Evolutionary conservation across 2,113 vertebrate genomes (phyloP), one percentile per base, ranked within the genome.

Genomic region (Hippocampus guttulatus): DNA sequence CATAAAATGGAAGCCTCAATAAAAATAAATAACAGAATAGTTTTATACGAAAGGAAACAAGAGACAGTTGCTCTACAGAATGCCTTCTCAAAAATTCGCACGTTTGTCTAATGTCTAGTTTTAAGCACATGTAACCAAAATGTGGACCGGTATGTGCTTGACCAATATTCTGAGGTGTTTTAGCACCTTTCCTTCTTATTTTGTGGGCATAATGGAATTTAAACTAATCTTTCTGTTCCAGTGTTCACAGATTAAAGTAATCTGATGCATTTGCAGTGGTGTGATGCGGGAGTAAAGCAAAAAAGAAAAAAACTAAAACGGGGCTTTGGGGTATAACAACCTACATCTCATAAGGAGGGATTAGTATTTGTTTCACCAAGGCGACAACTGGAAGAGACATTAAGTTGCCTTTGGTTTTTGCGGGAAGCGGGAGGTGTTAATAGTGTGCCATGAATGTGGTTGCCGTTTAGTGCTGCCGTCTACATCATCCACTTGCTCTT

Each of bases 191-290:
- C 58, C 58, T 43, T n/a, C 10, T 43, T 64, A 43, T 88, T 79
- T 80, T 77, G 67, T 76, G 78, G 85, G 75, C 74, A 73, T 86
- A 84, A 87, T 38, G 85, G 81, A 88, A 69, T 73, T 87, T 89
- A 87, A 87, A 88, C 82, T 90, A 89, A 91, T 90, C 88, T 89
- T 84, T 88, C 80, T 86, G 81, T 86, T 84, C 74, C 87, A 85
- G 82, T 89, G 84, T 89, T 88, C 80, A 65, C 81, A 88, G 90
- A 91, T 91, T 90, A 91, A 79, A 78, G 82, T 90, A 89, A 90
- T 90, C 86, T 89, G 75, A 82, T 77, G 72, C 73, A 16, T 88
- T 88, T 88, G 84, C 79, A 82, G 73, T 79, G 71, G 77, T 76
- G 81, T 85, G 87, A 91, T 89, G 89, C 64, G 77, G 81, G 84